phyloP scores from a whole-genome alignment of 2,888 invertebrate species.

The Cantharis lateralis region DNA sequence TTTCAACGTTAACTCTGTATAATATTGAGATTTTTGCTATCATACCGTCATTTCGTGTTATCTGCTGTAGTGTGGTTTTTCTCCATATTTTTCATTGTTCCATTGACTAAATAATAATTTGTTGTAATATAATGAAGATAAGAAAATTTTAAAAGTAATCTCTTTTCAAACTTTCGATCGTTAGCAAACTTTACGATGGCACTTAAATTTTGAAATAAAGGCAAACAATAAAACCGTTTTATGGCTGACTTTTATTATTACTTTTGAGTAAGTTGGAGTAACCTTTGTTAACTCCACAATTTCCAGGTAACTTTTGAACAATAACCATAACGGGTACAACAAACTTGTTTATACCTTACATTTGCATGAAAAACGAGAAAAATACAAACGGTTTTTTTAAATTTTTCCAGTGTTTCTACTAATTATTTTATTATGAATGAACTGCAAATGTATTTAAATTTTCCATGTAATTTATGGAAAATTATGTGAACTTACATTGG shows the following conservation, averaged over 20 bases:
- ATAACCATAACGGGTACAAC: background rate
- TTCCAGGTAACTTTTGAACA: background rate
- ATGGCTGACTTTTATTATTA: background rate
- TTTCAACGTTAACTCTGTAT: background rate
- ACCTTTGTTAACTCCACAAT: background rate
- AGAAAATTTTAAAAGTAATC: background rate
- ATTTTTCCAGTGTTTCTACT: background rate
- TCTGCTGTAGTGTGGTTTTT: too few species aligned
- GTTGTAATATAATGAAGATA: background rate
- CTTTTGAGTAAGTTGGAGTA: background rate
- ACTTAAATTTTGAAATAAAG: background rate
- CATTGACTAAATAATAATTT: background rate
- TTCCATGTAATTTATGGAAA: background rate
- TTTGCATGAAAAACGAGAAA: background rate
- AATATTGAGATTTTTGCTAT: background rate
- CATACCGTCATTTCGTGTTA: background rate
- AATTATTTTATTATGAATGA: background rate
- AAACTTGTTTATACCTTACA: background rate
- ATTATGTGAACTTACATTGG: background rate
- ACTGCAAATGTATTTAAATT: background rate
- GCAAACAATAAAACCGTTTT: background rate
- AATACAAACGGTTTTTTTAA: background rate
- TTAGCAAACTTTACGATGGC: background rate
- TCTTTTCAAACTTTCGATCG: background rate
- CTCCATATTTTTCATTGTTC: background rate